Evolutionary conservation across 1,140 invertebrate species (phyloP).

Genomic region (Plodia interpunctella): DNA sequence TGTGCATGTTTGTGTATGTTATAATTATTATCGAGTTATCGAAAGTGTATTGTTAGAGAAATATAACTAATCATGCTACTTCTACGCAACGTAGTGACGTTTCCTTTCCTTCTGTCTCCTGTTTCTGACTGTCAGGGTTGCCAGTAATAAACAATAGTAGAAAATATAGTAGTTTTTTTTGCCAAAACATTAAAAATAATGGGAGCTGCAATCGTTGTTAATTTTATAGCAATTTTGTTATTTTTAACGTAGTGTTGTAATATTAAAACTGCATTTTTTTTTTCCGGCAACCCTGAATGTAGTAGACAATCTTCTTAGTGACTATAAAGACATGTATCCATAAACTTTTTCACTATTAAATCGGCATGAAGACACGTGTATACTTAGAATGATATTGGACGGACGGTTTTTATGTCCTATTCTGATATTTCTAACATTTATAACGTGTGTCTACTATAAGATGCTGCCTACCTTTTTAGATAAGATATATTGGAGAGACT

Average conservation of each 20-base stretch:
- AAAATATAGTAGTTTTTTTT: neutral
- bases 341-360: conserved; percentile 61
- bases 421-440: conserved; percentile 51
- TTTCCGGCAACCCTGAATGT: conserved; percentile 21
- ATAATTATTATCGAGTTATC: conserved; percentile 60
- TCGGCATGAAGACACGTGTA: conserved; percentile 35
- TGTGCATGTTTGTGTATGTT: conserved; percentile 65
- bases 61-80: conserved; percentile 59
- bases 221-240: neutral
- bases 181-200: neutral
- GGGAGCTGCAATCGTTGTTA: neutral
- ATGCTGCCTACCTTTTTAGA: conserved; percentile 73
- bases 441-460: conserved; percentile 64
- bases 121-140: conserved; percentile 19
- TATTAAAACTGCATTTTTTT: neutral
- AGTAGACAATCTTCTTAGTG: conserved; percentile 56
- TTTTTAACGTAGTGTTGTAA: neutral
- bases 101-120: conserved; percentile 27
- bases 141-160: conserved; percentile 6
- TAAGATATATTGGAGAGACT: conserved; percentile 73
- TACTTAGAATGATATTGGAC: conserved; percentile 39
- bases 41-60: conserved; percentile 67
- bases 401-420: conserved; percentile 46
- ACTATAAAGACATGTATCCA: conserved; percentile 50
- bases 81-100: conserved; percentile 48